A percentile compares a stretch with the other conserved stretches of the same genome.
Evolutionary conservation across 2,113 vertebrate species (phyloP).

Genomic region (Corythornis cristatus): DNA sequence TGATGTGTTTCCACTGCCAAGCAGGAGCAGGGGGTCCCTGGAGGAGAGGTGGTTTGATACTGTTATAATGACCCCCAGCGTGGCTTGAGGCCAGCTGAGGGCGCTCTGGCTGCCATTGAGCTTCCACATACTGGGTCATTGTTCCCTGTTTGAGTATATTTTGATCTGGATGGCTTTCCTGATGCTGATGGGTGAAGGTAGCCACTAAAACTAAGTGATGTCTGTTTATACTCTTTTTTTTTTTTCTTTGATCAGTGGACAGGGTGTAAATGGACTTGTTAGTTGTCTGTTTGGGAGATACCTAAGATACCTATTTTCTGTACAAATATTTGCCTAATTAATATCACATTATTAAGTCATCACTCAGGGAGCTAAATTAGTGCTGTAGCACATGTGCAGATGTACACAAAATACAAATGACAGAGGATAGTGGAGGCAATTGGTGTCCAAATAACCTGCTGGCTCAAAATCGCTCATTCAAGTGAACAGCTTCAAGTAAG

Average conservation of each 20-base stretch:
- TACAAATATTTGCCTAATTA: neutral
- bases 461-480: neutral
- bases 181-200: neutral
- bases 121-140: neutral
- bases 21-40: neutral
- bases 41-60: neutral
- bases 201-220: neutral
- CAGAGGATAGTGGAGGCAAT: neutral
- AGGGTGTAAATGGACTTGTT: neutral
- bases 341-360: neutral
- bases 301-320: neutral
- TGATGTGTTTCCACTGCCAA: neutral
- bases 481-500: neutral
- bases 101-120: neutral
- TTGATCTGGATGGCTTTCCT: neutral
- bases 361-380: neutral
- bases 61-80: rapidly evolving
- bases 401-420: neutral
- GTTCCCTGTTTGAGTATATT: neutral
- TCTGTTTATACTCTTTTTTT: neutral
- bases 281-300: neutral
- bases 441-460: neutral
- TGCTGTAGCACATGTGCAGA: neutral
- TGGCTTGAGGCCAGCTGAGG: neutral
- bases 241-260: neutral